Percentiles rank a stretch among this genome's conserved stretches.
Conservation (phyloP, 2,888 invertebrate genomes). For the Drosophila parthenogenetica region DNA sequence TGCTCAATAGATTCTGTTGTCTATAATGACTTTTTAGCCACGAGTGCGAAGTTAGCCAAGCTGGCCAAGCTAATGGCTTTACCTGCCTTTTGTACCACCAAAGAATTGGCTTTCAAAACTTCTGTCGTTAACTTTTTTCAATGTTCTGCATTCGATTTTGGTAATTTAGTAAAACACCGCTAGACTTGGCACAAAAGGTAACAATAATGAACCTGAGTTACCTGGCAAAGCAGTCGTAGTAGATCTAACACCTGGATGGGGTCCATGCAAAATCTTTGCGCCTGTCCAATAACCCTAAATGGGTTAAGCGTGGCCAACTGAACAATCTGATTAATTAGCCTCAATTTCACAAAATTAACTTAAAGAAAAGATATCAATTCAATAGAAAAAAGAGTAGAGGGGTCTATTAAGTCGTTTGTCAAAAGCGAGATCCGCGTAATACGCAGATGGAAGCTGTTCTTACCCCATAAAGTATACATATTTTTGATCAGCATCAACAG, state of each 20-base stretch:
- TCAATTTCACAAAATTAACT: slow-evolving; percentile 1
- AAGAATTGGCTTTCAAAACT: slow-evolving; percentile 43
- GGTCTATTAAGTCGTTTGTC: no score
- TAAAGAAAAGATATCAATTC: slow-evolving; percentile 12
- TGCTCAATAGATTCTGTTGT: slow-evolving; percentile 70
- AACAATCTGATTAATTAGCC: slow-evolving; percentile 28
- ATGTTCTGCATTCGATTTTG: slow-evolving; percentile 13
- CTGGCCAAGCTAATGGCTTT: slow-evolving; percentile 41
- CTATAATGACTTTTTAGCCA: slow-evolving; percentile 74
- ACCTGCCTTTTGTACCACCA: slow-evolving; percentile 65
- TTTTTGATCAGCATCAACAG: no score
- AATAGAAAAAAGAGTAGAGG: no score
- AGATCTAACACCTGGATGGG: slow-evolving; percentile 4
- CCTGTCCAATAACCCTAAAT: slow-evolving; percentile 34
- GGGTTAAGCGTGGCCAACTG: slow-evolving; percentile 42
- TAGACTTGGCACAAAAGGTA: slow-evolving; percentile 24
- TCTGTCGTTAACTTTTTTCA: slow-evolving; percentile 9
- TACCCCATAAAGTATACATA: no score
- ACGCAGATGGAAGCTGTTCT: no score
- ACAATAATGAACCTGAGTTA: slow-evolving; percentile 39
- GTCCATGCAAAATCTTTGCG: slow-evolving; percentile 32
- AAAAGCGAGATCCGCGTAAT: no score
- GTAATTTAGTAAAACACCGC: slow-evolving; percentile 41
- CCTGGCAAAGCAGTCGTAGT: slow-evolving; percentile 7
- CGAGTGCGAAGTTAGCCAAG: neutral